Evolutionary conservation across 2,888 invertebrate species (phyloP), one percentile per base, ranked within the genome.

Genomic region (Synanthedon myopaeformis): DNA sequence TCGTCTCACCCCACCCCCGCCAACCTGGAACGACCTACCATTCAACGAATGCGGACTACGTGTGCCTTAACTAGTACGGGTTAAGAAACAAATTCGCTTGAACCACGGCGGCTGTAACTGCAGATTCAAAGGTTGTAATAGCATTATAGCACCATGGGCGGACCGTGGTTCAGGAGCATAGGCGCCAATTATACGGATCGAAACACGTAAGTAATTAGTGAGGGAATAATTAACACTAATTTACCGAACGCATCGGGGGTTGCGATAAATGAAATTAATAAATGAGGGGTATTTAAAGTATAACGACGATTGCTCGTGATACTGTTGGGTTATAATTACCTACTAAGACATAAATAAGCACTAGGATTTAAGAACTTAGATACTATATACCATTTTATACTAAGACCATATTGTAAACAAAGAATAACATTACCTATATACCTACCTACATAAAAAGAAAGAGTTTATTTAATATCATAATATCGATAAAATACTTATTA

Each of bases 91-190:
- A 53, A 65, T 70, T 82, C n/a, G 56, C 53, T 53, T 63, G 63
- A 41, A 49, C 52, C 55, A 61, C 53, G 56, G 65, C 69, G 69
- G 68, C 59, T 55, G 58, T 57, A 63, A 67, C 63, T 82, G 82
- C 61, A 64, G 64, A 59, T 65, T 68, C 70, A 75, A 82, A 82
- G 82, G 82, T 77, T 72, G 72, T 81, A 81, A 82, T 81, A 76
- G 75, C 71, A 78, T 81, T 81, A 82, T 81, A 76, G 75, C 71
- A 78, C 81, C 84, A 86, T 86, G 85, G 86, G 86, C 86, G 86
- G 83, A 84, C 76, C 84, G 75, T 70, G 72, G 64, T 72, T 77
- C 70, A 68, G 72, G 74, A 73, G 73, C 73, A 76, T 69, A 76
- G 81, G 83, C 78, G 78, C 81, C 86, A 86, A 86, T 86, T 86